These are phyloP conservation scores for Zoanthus sociatus DNA, from an alignment of 92 coral and sea anemone species.

Conservation along the genomic window DNA sequence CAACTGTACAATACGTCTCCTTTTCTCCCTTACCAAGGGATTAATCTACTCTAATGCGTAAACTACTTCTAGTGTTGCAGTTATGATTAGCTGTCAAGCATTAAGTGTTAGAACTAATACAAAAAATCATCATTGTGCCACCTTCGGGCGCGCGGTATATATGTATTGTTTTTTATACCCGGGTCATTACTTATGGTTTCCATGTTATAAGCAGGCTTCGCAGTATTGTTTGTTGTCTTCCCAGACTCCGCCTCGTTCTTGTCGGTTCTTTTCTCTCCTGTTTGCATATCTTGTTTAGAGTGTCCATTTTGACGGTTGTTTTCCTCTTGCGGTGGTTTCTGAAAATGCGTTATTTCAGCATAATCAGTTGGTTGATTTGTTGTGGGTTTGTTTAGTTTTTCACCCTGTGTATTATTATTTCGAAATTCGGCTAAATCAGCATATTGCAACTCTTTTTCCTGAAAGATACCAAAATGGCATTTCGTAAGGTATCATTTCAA, in stretches of 20 bases:
- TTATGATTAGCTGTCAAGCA: too few relatives aligned
- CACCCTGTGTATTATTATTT: not conserved
- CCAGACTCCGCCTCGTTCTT: not conserved
- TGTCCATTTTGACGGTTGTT: not conserved
- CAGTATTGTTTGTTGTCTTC: not conserved
- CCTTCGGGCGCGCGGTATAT: constrained; percentile 25
- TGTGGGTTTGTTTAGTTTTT: constrained; percentile 28
- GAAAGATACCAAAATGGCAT: constrained; percentile 14
- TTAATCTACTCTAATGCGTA: not conserved
- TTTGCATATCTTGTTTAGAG: constrained; percentile 11
- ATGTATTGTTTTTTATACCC: not conserved
- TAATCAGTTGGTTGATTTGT: constrained; percentile 14
- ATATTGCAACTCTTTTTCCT: constrained; percentile 35
- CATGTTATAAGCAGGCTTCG: not conserved
- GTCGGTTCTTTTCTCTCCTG: not conserved
- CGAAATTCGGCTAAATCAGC: constrained; percentile 31
- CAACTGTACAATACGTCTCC: too few relatives aligned
- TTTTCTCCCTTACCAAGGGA: not conserved
- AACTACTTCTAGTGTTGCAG: too few relatives aligned
- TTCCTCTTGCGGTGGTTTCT: constrained; percentile 15
- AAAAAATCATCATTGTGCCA: not conserved
- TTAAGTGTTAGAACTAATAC: not conserved
- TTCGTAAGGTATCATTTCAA: not conserved
- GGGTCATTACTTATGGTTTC: not conserved
- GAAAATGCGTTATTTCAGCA: constrained; percentile 37